Base-by-base conservation (phyloP, 2,888 invertebrate species). In the Hoplodrina ambigua region DNA sequence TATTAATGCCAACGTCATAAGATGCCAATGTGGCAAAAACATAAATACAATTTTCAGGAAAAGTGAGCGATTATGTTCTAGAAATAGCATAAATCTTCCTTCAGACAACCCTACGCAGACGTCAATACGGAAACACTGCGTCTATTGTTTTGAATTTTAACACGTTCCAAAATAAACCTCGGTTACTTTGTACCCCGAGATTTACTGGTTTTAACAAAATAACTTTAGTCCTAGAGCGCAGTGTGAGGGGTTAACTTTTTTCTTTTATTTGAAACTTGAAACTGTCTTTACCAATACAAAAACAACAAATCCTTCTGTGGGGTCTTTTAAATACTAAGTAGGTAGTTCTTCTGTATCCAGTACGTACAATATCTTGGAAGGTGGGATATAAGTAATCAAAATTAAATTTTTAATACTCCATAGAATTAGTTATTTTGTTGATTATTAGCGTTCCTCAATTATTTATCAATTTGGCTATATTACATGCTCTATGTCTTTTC, bases 81-180 rank as follows among this genome's bases (percentile, higher is more conserved):
- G 41, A 41, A 41, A 41, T 3, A 41, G 2, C 30, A 5, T 50
- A n/a, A 4, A 54, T 37, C 13, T 46, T 10, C 10, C 0, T 13
- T 2, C 11, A 17, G 64, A 15, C 71, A 83, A 61, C 84, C 84
- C 81, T 84, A 53, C 4, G 2, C 25, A 44, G 52, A 66, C 76
- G 75, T 84, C 83, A 75, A 81, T 75, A 75, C 60, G 63, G 67
- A 76, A 82, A 82, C 75, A 73, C 53, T 70, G 55, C 55, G 46
- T 62, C 81, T 75, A 84, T 84, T 83, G 83, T 84, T 84, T 84
- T 69, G 75, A 81, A 75, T 83, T 84, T 77, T 81, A 81, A 83
- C 84, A 83, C 84, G 84, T 84, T 84, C 75, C 78, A 68, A 84
- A 82, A 82, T 81, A 82, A 81, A 81, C 72, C 70, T 69, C 61